Evolutionary conservation across 2,113 vertebrate genomes (phyloP), one percentile per base, ranked within the genome.

Genomic region (Otolemur garnettii): DNA sequence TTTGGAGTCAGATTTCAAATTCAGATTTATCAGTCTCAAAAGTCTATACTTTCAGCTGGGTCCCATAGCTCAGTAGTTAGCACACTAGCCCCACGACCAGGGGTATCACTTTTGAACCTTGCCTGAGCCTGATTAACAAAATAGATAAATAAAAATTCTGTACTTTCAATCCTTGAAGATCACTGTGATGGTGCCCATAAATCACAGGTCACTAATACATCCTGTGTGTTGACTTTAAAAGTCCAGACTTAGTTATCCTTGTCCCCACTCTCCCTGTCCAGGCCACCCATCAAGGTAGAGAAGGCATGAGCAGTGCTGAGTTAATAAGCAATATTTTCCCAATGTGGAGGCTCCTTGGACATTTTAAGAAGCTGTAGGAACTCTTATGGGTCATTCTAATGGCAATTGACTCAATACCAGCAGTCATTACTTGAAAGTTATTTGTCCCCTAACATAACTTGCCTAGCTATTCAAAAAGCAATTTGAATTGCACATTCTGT

Each of bases 381-480:
- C 19, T 66, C 45, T 50, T 69, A 55, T 5, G 83, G 72, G 21
- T 86, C 45, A 72, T 92, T 42, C 69, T 75, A 75, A 86, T 80
- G 55, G 35, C 68, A 55, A 53, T 35, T 35, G 42, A 84, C n/a
- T 66, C 7, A 22, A n/a, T 74, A 38, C 21, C 59, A 77, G 45
- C 35, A 82, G 71, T 87, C 26, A 80, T 45, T 80, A 21, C 59
- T 97, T 64, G 30, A 64, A 93, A 95, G 33, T 59, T 33, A 59
- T 81, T 60, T 91, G 38, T 82, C 18, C 66, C 28, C 77, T 64
- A 66, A 91, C 17, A 78, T 50, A 96, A 62, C 64, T 35, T 64
- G 82, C 8, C 71, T 77, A 60, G 4, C 21, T 66, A 45, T 72
- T 81, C 66, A 94, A 55, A 93, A 91, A 78, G 35, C 28, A 66